Conservation (phyloP, 2,797 vertebrate species). For the Antrozous pallidus region DNA sequence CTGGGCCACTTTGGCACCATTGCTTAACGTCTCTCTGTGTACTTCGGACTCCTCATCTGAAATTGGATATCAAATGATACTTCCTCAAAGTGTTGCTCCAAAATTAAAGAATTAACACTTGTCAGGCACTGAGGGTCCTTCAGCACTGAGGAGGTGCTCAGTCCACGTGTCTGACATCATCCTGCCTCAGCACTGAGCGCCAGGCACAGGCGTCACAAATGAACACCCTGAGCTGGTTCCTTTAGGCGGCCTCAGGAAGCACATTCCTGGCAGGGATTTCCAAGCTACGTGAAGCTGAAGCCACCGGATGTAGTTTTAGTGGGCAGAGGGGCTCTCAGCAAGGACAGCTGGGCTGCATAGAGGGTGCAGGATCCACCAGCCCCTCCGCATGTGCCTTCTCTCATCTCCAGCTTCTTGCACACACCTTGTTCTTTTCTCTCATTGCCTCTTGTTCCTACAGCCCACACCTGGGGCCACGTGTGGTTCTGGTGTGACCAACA, state of each 20-base stretch:
- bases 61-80: neutral
- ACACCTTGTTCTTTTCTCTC: neutral
- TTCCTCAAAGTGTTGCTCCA: neutral
- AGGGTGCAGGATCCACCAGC: neutral
- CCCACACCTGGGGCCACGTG: neutral
- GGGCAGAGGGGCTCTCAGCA: neutral
- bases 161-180: fast-evolving
- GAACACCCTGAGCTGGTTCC: neutral
- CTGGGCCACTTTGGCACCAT: neutral
- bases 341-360: neutral
- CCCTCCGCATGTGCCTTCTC: neutral
- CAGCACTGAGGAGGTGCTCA: neutral
- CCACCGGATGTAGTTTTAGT: neutral
- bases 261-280: neutral
- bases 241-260: neutral
- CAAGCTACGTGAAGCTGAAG: neutral
- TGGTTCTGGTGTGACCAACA: neutral
- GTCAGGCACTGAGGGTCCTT: neutral
- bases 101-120: neutral
- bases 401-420: neutral
- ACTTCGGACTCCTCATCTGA: neutral
- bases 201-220: fast-evolving
- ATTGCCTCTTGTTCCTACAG: neutral
- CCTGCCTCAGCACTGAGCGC: neutral
- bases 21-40: neutral